Evolutionary conservation across 2,888 invertebrate species (phyloP).

Genomic region (Mythimna pallens): DNA sequence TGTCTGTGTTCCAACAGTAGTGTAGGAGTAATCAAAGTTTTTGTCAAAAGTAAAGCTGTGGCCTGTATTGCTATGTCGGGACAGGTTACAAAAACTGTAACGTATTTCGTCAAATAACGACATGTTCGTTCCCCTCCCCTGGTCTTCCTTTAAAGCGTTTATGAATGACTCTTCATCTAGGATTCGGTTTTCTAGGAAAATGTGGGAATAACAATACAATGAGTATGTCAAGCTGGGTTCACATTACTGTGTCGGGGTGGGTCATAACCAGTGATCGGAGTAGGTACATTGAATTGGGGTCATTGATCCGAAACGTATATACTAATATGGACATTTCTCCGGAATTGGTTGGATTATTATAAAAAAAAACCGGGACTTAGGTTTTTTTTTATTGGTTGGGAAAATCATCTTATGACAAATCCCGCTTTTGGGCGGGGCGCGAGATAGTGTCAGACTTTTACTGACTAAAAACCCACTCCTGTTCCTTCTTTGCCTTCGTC

Average conservation of each 20-base stretch:
- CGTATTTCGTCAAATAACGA: slow-evolving; percentile 86
- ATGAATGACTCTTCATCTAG: slow-evolving; percentile 85
- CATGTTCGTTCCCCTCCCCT: slow-evolving; percentile 82
- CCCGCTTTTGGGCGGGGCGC: too few relatives aligned
- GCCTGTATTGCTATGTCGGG: slow-evolving; percentile 71
- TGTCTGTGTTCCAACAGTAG: slow-evolving; percentile 64
- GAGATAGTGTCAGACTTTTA: too few relatives aligned
- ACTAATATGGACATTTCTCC: too few relatives aligned
- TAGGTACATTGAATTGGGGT: too few relatives aligned
- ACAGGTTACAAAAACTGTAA: slow-evolving; percentile 80
- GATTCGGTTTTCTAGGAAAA: slow-evolving; percentile 79
- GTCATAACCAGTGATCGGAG: background rate
- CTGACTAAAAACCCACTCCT: too few relatives aligned
- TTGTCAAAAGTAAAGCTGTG: slow-evolving; percentile 59
- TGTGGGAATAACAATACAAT: slow-evolving; percentile 49
- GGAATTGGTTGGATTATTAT: too few relatives aligned
- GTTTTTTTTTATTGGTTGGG: too few relatives aligned
- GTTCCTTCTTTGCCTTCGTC: too few relatives aligned
- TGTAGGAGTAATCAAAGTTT: slow-evolving; percentile 57
- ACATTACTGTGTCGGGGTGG: background rate
- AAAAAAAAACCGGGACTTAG: too few relatives aligned
- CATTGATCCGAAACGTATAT: too few relatives aligned
- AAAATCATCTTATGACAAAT: too few relatives aligned
- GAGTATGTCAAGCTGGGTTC: slow-evolving; percentile 10
- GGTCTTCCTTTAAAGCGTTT: slow-evolving; percentile 80